Evolutionary conservation across 2,888 invertebrate species (phyloP), one percentile per base, ranked within the genome.

Genomic region (Epinotia brunnichana): DNA sequence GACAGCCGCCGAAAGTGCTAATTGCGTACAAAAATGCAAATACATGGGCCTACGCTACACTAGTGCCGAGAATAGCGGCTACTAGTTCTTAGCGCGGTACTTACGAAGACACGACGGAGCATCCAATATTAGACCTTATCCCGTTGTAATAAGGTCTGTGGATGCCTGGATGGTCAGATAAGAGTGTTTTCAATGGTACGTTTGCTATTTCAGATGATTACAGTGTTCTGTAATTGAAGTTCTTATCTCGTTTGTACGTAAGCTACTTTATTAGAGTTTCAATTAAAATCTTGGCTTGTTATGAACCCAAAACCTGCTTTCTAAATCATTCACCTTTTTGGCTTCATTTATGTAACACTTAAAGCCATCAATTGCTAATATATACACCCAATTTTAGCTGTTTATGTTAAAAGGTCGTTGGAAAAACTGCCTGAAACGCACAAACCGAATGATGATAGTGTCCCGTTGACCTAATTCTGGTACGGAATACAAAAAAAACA

Each of bases 1-100:
- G 91, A 91, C 91, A 91, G 87, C 82, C 76, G 83, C 76, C 81
- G 81, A 84, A 89, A 84, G 90, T 89, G 91, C 88, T 91, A 91
- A 91, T 91, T 90, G 85, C 77, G 82, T 85, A 84, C 85, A 81
- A 77, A 77, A 66, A 68, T 66, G 83, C 77, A 82, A 83, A 83
- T 76, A 81, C 79, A 54, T 61, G 59, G 63, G 48, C 21, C 57
- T 67, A 70, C 62, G 61, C 59, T 73, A 56, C 24, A 53, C 44
- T 53, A 51, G 53, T 1, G 63, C 62, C 63, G 11, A 24, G 35
- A 66, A 73, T 73, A 63, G 62, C 15, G 41, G 60, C 57, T 35
- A 35, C 57, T 17, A 44, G 61, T 60, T 67, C 54, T 61, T 29
- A 41, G 41, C 41, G 41, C 41, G 13, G 13, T 41, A 13, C 13